phyloP scores from a whole-genome alignment of 2,113 vertebrate genomes.

The Atrichornis clamosus region DNA sequence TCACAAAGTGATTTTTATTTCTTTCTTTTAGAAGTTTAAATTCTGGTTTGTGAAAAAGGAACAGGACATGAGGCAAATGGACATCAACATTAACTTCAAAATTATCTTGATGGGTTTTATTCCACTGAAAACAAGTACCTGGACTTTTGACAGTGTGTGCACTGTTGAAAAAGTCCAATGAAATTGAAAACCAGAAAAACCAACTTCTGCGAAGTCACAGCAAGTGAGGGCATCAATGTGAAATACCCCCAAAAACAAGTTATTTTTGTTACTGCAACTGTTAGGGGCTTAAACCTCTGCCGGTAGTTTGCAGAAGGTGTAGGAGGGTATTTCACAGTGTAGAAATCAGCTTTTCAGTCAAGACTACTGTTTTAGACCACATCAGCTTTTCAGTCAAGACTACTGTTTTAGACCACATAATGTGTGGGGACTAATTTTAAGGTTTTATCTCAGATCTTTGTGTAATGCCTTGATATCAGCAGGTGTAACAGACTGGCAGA shows the following conservation, averaged over 20 bases:
- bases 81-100: background rate
- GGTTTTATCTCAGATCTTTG: background rate
- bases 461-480: background rate
- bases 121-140: background rate
- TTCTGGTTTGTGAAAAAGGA: background rate
- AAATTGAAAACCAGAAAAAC: background rate
- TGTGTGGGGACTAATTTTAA: background rate
- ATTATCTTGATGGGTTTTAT: background rate
- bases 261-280: background rate
- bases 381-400: background rate
- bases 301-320: background rate
- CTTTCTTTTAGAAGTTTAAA: background rate
- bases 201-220: background rate
- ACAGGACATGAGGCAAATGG: background rate
- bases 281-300: background rate
- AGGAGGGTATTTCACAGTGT: background rate
- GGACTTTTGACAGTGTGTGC: background rate
- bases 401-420: background rate
- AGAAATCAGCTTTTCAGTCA: background rate
- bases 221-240: background rate
- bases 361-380: background rate
- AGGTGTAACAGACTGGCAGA: background rate
- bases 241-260: background rate
- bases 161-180: background rate
- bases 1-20: background rate